Evolutionary conservation across 2,888 invertebrate genomes (phyloP), one percentile per base, ranked within the genome.

Genomic region (Exocentrus adspersus): DNA sequence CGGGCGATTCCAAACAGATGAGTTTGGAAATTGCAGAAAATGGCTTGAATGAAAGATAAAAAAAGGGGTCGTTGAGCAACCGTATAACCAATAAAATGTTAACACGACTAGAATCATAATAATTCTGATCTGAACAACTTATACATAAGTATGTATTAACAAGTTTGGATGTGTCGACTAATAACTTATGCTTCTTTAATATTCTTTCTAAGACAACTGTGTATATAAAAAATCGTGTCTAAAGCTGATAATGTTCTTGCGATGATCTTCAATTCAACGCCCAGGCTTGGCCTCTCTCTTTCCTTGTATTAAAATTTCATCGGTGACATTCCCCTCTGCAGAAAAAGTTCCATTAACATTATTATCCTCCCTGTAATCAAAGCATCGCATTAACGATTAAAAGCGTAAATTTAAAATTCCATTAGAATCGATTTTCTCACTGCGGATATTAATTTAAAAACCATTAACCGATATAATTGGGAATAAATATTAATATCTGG

Each of bases 361-460:
- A 42, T 43, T 42, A 24, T 28, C 24, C 41, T 12, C 28, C 43
- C 42, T 24, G 42, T 9, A 43, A 54, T 42, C 42, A 54, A 54
- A 54, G 28, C 43, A 54, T 54, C 54, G 7, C 28, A 43, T 54
- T 54, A 54, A 54, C 42, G 54, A 43, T 54, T 24, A 28, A 43
- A 53, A 53, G 42, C 37, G 54, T 28, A 43, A 28, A 54, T 54
- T 43, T 28, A 24, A 21, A 43, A 43, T 54, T 42, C 42, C 24
- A 54, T 54, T 54, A 54, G 21, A 21, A 42, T 24, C 41, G 42
- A 53, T 53, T 53, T 42, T 42, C 42, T 53, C 42, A 14, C 28
- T 12, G 37, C n/a, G 24, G 43, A 42, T 14, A 28, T 21, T 42
- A 54, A 54, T 53, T 20, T 54, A 43, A 54, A 54, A 28, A 24